A percentile compares a stretch with the other conserved stretches of the same genome.
Evolutionary conservation across 37 sponge, comb jelly and placozoan species (phyloP).

Genomic region (Beroe forskalii): DNA sequence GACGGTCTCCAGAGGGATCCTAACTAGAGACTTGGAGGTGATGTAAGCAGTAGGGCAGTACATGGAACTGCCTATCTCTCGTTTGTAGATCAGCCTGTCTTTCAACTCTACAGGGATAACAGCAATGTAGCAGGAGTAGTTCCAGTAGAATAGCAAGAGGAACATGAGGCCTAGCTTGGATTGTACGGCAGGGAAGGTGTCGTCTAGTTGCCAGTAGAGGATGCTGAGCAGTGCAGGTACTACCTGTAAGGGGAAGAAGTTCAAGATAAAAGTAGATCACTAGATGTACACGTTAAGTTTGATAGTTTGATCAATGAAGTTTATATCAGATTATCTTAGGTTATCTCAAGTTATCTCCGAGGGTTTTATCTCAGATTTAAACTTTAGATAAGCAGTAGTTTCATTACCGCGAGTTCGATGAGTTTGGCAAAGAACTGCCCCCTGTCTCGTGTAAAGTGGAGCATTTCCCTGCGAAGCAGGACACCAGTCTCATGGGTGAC

Average conservation of each 20-base stretch:
- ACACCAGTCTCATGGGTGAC: not conserved
- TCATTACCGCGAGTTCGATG: not conserved
- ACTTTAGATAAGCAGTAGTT: too few relatives aligned
- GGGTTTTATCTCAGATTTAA: too few relatives aligned
- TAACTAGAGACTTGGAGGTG: not conserved
- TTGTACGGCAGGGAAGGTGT: not conserved
- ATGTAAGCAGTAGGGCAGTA: not conserved
- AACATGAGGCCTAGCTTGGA: slow-evolving; percentile 41
- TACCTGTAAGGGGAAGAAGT: too few relatives aligned
- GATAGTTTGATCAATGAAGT: too few relatives aligned
- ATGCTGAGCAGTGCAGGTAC: not conserved
- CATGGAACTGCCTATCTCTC: not conserved
- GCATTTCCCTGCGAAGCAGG: not conserved
- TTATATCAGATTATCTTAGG: too few relatives aligned
- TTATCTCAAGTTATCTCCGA: too few relatives aligned
- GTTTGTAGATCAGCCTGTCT: not conserved
- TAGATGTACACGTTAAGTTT: too few relatives aligned
- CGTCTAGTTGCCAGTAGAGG: slow-evolving; percentile 8
- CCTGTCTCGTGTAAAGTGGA: not conserved
- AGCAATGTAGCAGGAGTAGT: slow-evolving; percentile 12
- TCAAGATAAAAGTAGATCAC: too few relatives aligned
- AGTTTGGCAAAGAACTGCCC: not conserved
- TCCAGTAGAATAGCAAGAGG: slow-evolving; percentile 40
- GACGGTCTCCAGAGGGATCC: not conserved
- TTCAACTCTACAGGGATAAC: not conserved